Percentiles rank a stretch among this genome's conserved stretches.
Conservation (phyloP, 1,140 invertebrate genomes). For the Diachasma alloeum region DNA sequence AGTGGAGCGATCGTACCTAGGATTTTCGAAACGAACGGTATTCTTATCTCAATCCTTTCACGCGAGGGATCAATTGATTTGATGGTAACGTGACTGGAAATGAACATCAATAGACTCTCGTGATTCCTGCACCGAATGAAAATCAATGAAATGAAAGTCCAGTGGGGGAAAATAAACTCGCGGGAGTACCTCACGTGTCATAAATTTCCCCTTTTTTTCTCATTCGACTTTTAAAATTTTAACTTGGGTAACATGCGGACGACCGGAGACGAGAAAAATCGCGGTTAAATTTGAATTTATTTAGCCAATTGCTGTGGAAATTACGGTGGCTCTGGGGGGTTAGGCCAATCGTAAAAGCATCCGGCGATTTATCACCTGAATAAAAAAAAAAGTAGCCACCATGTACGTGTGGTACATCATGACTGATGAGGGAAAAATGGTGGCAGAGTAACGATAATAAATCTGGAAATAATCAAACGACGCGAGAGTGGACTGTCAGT, state of each 20-base stretch:
- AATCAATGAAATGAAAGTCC: not conserved
- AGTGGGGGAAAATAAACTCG: not conserved
- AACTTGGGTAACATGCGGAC: not conserved
- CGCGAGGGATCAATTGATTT: conserved; percentile 25
- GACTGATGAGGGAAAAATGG: not conserved
- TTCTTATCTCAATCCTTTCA: conserved; percentile 25
- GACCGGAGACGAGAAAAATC: not conserved
- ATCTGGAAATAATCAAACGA: not conserved
- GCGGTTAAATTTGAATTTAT: not conserved
- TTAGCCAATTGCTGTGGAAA: not conserved
- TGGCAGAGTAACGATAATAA: not conserved
- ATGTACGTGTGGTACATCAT: not conserved
- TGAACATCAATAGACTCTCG: not conserved
- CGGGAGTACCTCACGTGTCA: not conserved
- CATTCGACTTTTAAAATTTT: not conserved
- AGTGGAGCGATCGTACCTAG: not conserved
- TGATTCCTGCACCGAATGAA: not conserved
- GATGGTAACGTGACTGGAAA: not conserved
- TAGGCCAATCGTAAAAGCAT: not conserved
- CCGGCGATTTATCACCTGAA: not conserved
- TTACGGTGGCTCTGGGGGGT: not conserved
- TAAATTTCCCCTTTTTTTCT: not conserved
- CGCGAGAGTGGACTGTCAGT: not conserved
- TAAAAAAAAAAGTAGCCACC: not conserved
- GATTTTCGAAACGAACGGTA: not conserved